phyloP scores from a whole-genome alignment of 2,888 invertebrate genomes.

The Diabrotica balteata region DNA sequence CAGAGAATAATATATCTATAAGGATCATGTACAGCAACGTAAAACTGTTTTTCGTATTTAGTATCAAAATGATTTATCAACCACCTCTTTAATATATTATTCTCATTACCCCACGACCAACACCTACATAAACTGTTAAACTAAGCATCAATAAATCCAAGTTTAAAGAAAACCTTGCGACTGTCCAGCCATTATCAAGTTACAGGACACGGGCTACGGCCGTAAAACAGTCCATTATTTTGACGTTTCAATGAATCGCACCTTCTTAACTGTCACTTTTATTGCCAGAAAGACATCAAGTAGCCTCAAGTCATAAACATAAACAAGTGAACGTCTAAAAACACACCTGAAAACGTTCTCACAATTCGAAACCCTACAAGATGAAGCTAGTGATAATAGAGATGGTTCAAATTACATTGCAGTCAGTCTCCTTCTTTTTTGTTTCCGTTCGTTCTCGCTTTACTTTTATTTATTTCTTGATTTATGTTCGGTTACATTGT shows the following conservation, averaged over 20 bases:
- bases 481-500: constrained; percentile 18
- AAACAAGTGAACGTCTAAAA: constrained; percentile 49
- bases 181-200: constrained; percentile 50
- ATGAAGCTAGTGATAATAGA: constrained; percentile 23
- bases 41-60: no score
- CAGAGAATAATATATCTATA: no score
- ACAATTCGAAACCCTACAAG: constrained; percentile 32
- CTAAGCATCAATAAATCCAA: constrained; percentile 30
- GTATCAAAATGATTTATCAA: no score
- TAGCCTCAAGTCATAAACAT: constrained; percentile 53
- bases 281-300: constrained; percentile 65
- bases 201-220: constrained; percentile 53
- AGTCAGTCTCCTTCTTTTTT: not conserved
- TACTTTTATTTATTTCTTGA: constrained; percentile 19
- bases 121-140: constrained; percentile 26
- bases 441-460: not conserved
- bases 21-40: no score
- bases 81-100: no score
- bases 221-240: constrained; percentile 59
- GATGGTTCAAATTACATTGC: constrained; percentile 32
- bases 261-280: constrained; percentile 60
- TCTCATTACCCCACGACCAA: constrained; percentile 3
- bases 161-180: constrained; percentile 42
- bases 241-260: constrained; percentile 59
- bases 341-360: constrained; percentile 42